phyloP scores from a whole-genome alignment of 2,888 invertebrate species.

The Luperina testacea region DNA sequence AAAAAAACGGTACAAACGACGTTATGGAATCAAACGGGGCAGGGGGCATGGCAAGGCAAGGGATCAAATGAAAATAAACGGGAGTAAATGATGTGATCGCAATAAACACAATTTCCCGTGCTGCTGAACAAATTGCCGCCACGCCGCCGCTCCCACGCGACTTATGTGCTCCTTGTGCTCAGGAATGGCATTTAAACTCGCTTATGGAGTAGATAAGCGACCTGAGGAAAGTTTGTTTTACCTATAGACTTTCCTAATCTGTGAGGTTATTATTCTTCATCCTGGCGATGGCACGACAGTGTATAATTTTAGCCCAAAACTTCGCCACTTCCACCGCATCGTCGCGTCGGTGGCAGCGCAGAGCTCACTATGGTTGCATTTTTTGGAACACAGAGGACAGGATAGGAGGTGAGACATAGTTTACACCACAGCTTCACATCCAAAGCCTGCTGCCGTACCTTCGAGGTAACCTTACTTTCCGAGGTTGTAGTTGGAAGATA shows the following conservation, averaged over 20 bases:
- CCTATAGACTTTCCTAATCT: constrained; percentile 6
- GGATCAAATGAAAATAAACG: constrained; percentile 70
- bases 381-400: background rate
- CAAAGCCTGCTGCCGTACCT: background rate
- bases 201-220: constrained; percentile 16
- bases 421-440: background rate
- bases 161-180: constrained; percentile 50
- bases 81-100: constrained; percentile 75
- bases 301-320: no score
- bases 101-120: constrained; percentile 77
- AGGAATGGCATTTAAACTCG: constrained; percentile 37
- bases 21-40: constrained; percentile 44
- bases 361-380: background rate
- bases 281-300: no score
- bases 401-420: background rate
- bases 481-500: background rate
- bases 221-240: background rate
- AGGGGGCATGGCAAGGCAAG: constrained; percentile 62
- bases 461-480: background rate
- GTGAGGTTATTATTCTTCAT: background rate
- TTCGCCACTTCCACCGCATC: no score
- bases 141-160: constrained; percentile 71
- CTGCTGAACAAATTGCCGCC: constrained; percentile 70
- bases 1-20: constrained; percentile 25
- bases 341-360: no score